phyloP scores from a whole-genome alignment of 2,888 invertebrate genomes.

The Cryptocephalus moraei region DNA sequence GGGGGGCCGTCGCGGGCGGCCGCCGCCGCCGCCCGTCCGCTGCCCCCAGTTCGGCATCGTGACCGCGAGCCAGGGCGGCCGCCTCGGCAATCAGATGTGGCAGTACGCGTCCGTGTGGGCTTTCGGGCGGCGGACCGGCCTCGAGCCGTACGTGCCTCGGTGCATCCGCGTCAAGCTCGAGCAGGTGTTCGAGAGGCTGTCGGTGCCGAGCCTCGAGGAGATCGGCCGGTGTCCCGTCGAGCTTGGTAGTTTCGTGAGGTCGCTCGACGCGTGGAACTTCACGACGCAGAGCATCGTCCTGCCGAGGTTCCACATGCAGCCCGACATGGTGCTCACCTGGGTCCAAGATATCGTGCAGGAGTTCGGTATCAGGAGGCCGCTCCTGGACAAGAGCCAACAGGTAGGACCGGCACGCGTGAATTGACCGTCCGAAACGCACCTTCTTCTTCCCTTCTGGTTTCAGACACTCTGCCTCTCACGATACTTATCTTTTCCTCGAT shows the following conservation, averaged over 20 bases:
- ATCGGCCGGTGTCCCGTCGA: constrained; percentile 45
- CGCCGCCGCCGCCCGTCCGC: constrained; percentile 21
- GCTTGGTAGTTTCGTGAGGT: constrained; percentile 39
- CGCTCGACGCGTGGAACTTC: constrained; percentile 44
- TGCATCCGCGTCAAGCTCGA: constrained; percentile 44
- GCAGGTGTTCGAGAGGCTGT: constrained; percentile 44
- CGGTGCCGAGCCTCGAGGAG: constrained; percentile 45
- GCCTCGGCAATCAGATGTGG: constrained; percentile 42
- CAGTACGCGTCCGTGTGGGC: constrained; percentile 44
- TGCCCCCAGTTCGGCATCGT: constrained; percentile 41
- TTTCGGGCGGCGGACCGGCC: constrained; percentile 37
- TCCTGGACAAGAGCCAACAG: constrained; percentile 39
- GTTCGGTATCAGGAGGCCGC: constrained; percentile 42
- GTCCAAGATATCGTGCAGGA: constrained; percentile 46
- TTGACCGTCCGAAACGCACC: too few species aligned
- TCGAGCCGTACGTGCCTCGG: constrained; percentile 40
- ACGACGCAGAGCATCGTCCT: constrained; percentile 48
- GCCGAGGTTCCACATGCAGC: constrained; percentile 43
- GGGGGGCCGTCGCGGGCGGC: constrained; percentile 24
- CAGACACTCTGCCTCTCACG: too few species aligned
- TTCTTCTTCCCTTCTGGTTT: too few species aligned
- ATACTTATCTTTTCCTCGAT: too few species aligned
- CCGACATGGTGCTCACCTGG: constrained; percentile 46
- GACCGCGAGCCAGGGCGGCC: constrained; percentile 35
- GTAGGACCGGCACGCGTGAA: constrained; percentile 17